phyloP scores from a whole-genome alignment of 37 sponge, comb jelly and placozoan genomes.

The Dysidea cf. avara region DNA sequence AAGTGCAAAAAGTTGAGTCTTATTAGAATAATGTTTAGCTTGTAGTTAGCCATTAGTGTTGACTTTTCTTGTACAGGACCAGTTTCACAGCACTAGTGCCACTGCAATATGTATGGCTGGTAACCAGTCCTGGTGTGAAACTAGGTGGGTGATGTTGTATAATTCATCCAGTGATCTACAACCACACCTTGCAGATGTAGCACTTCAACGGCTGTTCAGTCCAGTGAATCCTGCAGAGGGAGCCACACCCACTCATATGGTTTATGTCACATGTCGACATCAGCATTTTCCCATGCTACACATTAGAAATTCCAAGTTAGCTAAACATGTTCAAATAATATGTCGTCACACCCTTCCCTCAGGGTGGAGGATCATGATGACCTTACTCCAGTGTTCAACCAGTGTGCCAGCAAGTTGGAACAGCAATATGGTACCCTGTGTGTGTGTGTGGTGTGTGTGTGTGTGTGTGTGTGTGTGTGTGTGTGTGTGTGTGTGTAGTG shows the following conservation, averaged over 20 bases:
- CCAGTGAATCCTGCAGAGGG: constrained; percentile 16
- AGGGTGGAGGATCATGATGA: constrained; percentile 96
- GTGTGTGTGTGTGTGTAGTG: no score
- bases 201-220: constrained; percentile 21
- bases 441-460: no score
- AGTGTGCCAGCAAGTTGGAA: constrained; percentile 48
- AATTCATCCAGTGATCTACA: background rate
- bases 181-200: constrained; percentile 10
- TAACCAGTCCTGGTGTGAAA: constrained; percentile 16
- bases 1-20: no score
- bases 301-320: constrained; percentile 50
- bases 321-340: background rate
- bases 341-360: background rate
- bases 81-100: constrained; percentile 64
- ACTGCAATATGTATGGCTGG: constrained; percentile 69
- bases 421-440: constrained; percentile 73
- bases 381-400: constrained; percentile 80
- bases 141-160: constrained; percentile 33
- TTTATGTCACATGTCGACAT: constrained; percentile 64
- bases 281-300: constrained; percentile 76
- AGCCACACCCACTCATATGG: background rate
- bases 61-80: no score
- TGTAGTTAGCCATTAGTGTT: no score
- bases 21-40: no score
- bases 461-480: no score